Base-by-base conservation (phyloP, 2,113 vertebrate species). In the Setophaga coronata region DNA sequence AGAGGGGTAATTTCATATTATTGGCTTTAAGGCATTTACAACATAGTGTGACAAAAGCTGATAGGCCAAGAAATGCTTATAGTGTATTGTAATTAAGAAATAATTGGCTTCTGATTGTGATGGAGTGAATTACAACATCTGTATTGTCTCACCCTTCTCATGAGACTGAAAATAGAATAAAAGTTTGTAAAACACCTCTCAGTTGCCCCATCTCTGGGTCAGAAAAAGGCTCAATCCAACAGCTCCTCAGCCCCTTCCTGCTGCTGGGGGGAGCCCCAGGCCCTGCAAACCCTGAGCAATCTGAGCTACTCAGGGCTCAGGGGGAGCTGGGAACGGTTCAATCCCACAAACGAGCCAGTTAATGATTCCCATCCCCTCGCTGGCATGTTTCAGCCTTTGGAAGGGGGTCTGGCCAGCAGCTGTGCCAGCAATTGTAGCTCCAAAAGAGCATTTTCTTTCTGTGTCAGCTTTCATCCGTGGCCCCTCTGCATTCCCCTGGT, bases 341-440 rank as follows among this genome's bases (percentile, higher is more conserved):
- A 92, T 17, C 53, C 77, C 3, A 2, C 72, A 60, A 87, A 80
- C 0, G 36, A 69, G 11, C 1, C n/a, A 17, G 61, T 84, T 95
- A 95, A 96, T 88, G 74, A 66, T 70, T 96, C 85, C 92, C 96
- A 95, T 48, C 50, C 79, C 73, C 81, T 89, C 8, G 33, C 87
- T 87, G 89, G 73, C 65, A 24, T 4, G 34, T 34, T 67, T 19
- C 34, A 6, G 71, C 4, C 7, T 88, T 87, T 6, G 9, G 89
- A 84, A 85, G 82, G 60, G 83, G 82, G 61, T 77, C 95, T 96
- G 90, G 84, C 87, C 82, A 33, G 81, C 91, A 95, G 91, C 94
- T 95, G 89, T 80, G 89, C 94, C 93, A 96, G 89, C 89, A 57
- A 64, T 45, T 89, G 91, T 6, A 87, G 81, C 95, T 91, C 72